Conservation (phyloP, 2,113 vertebrate species). For the Podarcis raffonei region DNA sequence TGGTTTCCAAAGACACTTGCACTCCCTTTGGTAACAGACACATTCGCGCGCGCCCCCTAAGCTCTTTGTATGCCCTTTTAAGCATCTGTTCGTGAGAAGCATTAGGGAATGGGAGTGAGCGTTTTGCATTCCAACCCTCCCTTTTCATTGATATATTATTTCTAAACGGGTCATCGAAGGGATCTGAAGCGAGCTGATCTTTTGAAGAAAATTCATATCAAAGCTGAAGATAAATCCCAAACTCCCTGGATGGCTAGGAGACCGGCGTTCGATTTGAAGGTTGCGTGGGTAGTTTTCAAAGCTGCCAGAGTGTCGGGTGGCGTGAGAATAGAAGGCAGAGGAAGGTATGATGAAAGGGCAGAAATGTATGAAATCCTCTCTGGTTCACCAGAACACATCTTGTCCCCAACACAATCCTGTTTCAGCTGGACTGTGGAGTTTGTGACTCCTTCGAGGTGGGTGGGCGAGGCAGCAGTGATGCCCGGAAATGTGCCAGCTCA, state of each 20-base stretch:
- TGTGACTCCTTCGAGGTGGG: accelerated
- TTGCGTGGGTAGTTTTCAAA: background rate
- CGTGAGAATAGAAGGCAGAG: background rate
- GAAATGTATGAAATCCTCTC: background rate
- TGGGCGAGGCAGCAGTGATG: constrained; percentile 28
- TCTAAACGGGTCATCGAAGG: background rate
- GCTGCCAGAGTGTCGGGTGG: background rate
- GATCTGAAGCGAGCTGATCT: constrained; percentile 26
- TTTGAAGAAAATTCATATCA: constrained; percentile 28
- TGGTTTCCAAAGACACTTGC: constrained; percentile 22
- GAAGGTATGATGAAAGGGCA: background rate
- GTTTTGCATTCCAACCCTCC: background rate
- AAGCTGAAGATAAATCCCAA: constrained; percentile 18
- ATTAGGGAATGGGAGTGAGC: background rate
- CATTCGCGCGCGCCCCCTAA: background rate
- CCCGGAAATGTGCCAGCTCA: constrained; percentile 12
- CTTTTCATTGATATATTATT: background rate
- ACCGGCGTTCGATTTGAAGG: background rate
- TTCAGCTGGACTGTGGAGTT: constrained; percentile 8
- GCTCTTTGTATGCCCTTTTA: constrained; percentile 1
- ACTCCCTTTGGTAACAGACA: background rate
- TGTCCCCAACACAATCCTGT: no score
- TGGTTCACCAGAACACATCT: background rate
- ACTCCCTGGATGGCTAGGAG: background rate
- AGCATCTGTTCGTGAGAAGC: background rate